Evolutionary conservation across 2,888 invertebrate genomes (phyloP), one percentile per base, ranked within the genome.

Genomic region (Leptinotarsa rubiginosa): DNA sequence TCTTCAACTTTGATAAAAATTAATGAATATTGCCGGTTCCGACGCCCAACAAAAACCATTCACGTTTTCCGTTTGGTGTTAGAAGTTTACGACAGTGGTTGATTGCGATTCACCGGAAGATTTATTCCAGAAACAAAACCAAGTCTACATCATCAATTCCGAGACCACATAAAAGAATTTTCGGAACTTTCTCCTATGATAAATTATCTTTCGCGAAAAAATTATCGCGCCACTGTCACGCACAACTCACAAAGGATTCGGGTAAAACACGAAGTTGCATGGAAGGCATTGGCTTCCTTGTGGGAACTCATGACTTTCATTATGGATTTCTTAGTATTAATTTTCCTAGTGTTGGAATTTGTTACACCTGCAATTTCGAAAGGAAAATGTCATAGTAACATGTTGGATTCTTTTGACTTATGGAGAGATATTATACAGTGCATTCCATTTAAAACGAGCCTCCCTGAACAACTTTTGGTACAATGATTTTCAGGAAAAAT

Each of bases 61-160:
- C 52, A 52, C 13, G n/a, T 56, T 3, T 56, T 56, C 18, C 56
- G 20, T 10, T n/a, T 56, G 18, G 12, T 56, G 56, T 56, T 20
- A 4, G 20, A 56, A 56, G 56, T 56, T 56, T 13, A 10, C 20
- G 56, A 56, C 56, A 56, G 10, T 20, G 20, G 7, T 54, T 54
- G 54, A 20, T 56, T 56, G 18, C 20, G 20, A 56, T 56, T 56
- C 56, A 56, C n/a, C 20, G 18, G 1, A 56, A 56, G 56, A 56
- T 56, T 56, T 56, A 56, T 56, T 20, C 7, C 56, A 22, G 56
- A 56, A 18, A 56, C 56, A 20, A 56, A 20, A 20, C 56, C 20
- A 56, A 56, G 20, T 12, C 20, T 56, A 18, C 20, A 18, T 20
- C 54, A 56, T 56, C 54, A 56, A 56, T 56, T 56, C 20, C 18